These are phyloP conservation scores for Ditylenchus weischeri DNA, from an alignment of 2,888 invertebrate genomes.

Conservation along the genomic window DNA sequence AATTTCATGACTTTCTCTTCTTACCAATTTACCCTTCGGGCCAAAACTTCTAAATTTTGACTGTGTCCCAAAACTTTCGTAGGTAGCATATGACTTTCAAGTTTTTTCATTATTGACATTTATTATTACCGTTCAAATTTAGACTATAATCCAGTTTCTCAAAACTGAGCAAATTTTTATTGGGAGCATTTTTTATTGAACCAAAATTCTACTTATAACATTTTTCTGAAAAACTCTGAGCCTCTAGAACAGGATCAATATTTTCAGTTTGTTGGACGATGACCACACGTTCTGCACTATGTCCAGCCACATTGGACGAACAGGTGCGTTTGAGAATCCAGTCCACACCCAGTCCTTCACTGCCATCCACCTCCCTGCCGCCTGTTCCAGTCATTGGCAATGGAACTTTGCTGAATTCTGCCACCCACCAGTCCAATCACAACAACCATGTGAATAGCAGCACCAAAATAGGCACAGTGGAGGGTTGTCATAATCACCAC, in stretches of 20 bases:
- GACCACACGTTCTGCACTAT: constrained; percentile 52
- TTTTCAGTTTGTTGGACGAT: constrained; percentile 56
- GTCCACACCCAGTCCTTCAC: constrained; percentile 1
- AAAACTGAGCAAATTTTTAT: too few relatives aligned
- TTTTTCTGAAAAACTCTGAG: constrained; percentile 10
- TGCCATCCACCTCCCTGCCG: constrained; percentile 6
- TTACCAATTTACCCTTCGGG: too few relatives aligned
- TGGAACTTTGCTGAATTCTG: constrained; percentile 8
- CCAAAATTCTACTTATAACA: neutral
- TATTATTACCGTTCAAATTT: neutral
- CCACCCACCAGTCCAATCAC: neutral
- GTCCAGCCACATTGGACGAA: constrained; percentile 50
- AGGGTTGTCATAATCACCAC: too few relatives aligned
- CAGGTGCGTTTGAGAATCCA: constrained; percentile 35
- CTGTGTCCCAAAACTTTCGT: too few relatives aligned
- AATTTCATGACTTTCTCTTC: too few relatives aligned
- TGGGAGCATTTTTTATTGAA: neutral
- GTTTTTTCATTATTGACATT: neutral
- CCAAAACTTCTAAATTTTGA: too few relatives aligned
- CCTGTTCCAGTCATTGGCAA: constrained; percentile 13
- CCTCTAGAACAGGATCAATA: neutral
- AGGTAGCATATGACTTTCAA: neutral
- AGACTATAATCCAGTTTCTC: too few relatives aligned
- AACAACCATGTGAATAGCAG: neutral
- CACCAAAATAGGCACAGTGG: too few relatives aligned